Conservation (phyloP, 23 tunicate species). For the Trididemnum miniatum region DNA sequence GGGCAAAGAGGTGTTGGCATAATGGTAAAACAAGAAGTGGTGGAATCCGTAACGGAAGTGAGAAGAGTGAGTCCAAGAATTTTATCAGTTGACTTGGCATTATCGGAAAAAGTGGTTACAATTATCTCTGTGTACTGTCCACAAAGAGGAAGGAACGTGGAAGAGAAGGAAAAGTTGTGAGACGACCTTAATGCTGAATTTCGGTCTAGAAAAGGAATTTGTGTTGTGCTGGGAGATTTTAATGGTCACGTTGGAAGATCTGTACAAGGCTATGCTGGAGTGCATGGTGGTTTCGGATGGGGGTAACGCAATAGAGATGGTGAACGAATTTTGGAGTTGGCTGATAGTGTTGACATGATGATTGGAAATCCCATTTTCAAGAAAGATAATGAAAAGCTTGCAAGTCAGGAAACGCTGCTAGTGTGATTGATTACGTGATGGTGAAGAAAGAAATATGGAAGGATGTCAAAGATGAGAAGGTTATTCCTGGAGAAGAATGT, state of each 20-base stretch:
- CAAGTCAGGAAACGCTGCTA: background rate
- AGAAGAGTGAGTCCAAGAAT: background rate
- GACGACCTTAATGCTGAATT: background rate
- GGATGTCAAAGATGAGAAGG: background rate
- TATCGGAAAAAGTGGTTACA: background rate
- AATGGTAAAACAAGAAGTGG: background rate
- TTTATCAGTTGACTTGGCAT: background rate
- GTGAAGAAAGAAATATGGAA: background rate
- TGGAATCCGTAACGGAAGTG: background rate
- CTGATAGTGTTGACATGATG: background rate
- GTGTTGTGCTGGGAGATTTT: background rate
- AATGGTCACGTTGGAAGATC: background rate
- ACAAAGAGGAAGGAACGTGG: background rate
- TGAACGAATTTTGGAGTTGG: background rate
- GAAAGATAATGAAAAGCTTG: background rate
- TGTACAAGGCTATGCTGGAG: background rate
- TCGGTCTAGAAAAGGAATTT: background rate
- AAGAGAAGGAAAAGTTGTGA: background rate
- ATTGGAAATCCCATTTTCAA: background rate
- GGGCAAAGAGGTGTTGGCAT: constrained; percentile 1
- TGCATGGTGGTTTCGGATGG: constrained; percentile 4
- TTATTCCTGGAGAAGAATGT: background rate
- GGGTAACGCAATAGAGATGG: background rate
- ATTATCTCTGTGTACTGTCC: background rate
- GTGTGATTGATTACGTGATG: background rate